A percentile compares a stretch with the other conserved stretches of the same genome.
These are phyloP conservation scores for Paramormyrops kingsleyae DNA, from an alignment of 2,113 vertebrate genomes.

Conservation along the genomic window DNA sequence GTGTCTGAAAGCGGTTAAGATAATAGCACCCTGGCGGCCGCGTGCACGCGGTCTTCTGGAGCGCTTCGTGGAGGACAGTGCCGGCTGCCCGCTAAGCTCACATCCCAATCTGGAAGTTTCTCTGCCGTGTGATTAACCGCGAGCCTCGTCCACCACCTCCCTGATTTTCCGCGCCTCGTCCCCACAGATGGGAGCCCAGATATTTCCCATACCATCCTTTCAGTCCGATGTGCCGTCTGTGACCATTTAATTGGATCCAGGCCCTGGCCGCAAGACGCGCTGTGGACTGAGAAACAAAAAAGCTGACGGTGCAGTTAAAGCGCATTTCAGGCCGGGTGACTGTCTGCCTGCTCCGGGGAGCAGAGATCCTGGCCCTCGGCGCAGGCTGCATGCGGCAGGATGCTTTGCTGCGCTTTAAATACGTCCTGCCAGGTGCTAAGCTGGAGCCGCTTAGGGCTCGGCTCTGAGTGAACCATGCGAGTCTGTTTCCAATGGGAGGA, in stretches of 20 bases:
- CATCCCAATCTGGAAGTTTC: background rate
- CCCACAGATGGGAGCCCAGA: background rate
- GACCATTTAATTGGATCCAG: slow-evolving; percentile 11
- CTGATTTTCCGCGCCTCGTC: background rate
- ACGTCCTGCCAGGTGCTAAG: background rate
- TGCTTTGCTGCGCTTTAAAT: background rate
- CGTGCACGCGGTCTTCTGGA: background rate
- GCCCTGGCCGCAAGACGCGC: background rate
- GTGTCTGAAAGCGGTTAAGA: background rate
- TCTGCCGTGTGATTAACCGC: background rate
- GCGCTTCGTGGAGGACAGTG: background rate
- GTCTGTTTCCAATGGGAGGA: background rate
- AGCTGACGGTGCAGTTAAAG: background rate
- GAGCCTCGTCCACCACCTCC: background rate
- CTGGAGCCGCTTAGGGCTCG: background rate
- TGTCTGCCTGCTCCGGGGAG: background rate
- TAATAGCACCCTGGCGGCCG: background rate
- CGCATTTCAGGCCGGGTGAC: background rate
- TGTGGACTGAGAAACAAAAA: background rate
- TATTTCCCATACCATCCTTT: background rate
- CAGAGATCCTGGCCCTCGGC: background rate
- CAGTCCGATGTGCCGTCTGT: background rate
- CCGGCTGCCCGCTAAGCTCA: background rate
- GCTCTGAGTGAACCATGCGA: background rate
- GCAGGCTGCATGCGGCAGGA: background rate